Conservation (phyloP, 2,113 vertebrate species). For the Myotis lucifugus region DNA sequence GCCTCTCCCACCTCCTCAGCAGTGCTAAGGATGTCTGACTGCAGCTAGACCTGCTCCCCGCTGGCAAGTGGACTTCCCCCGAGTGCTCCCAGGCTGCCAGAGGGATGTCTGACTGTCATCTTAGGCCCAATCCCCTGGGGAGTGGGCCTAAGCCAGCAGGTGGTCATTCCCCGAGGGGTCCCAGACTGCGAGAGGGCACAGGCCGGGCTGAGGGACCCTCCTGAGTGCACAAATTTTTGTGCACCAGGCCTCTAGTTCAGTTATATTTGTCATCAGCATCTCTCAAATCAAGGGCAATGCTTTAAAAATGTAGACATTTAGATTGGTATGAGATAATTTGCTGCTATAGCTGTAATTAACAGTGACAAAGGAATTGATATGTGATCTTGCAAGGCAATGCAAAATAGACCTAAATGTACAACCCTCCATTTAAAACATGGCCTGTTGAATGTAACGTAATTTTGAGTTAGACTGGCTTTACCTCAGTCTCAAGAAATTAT, state of each 20-base stretch:
- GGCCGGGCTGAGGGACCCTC: no score
- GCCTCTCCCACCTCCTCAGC: no score
- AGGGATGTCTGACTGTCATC: no score
- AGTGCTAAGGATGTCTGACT: no score
- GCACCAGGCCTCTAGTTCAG: background rate
- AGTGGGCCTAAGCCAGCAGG: no score
- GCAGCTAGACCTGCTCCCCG: no score
- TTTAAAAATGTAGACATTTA: conserved; percentile 55
- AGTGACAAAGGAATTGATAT: conserved; percentile 50
- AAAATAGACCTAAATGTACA: conserved; percentile 32
- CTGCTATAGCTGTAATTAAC: conserved; percentile 55
- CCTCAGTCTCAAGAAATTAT: conserved; percentile 46
- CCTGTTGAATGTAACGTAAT: background rate
- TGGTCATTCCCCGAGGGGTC: no score
- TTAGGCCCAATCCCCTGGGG: no score
- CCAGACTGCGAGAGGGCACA: no score
- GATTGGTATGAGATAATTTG: conserved; percentile 45
- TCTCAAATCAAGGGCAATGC: conserved; percentile 9
- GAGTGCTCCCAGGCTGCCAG: no score
- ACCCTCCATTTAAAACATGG: conserved; percentile 32
- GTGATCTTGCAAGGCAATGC: conserved; percentile 38
- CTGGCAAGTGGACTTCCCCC: no score
- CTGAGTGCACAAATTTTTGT: no score
- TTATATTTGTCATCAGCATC: background rate
- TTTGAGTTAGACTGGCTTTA: conserved; percentile 29